Evolutionary conservation across 2,113 vertebrate genomes (phyloP).

Genomic region (Pachyramphus minor): DNA sequence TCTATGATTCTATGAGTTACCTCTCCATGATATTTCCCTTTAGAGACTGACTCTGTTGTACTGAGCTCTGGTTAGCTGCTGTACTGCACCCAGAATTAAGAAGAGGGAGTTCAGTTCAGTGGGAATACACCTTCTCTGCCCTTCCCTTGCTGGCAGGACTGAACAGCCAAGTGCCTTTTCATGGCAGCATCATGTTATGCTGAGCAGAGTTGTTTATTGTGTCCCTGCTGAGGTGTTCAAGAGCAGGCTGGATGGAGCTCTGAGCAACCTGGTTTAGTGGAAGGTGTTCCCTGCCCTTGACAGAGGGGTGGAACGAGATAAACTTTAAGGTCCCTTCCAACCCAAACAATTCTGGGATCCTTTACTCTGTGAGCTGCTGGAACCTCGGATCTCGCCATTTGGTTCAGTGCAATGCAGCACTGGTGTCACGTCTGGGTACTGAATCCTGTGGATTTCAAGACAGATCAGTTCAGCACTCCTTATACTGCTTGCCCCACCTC

Average conservation of each 20-base stretch:
- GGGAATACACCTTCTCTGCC: background rate
- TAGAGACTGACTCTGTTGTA: background rate
- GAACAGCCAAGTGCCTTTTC: background rate
- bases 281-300: background rate
- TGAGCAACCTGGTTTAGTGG: background rate
- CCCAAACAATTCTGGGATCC: background rate
- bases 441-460: background rate
- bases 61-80: background rate
- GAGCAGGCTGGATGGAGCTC: background rate
- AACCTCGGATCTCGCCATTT: background rate
- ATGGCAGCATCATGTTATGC: background rate
- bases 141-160: background rate
- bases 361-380: background rate
- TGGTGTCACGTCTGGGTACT: background rate
- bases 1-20: background rate
- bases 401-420: background rate
- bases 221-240: background rate
- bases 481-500: background rate
- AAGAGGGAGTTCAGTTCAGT: background rate
- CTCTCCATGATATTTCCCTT: background rate
- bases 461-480: background rate
- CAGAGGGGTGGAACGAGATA: background rate
- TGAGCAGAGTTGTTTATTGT: background rate
- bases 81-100: background rate
- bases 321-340: background rate